Percentiles rank a stretch among this genome's conserved stretches.
Evolutionary conservation across 2,113 vertebrate genomes (phyloP).

Genomic region (Sardina pilchardus): DNA sequence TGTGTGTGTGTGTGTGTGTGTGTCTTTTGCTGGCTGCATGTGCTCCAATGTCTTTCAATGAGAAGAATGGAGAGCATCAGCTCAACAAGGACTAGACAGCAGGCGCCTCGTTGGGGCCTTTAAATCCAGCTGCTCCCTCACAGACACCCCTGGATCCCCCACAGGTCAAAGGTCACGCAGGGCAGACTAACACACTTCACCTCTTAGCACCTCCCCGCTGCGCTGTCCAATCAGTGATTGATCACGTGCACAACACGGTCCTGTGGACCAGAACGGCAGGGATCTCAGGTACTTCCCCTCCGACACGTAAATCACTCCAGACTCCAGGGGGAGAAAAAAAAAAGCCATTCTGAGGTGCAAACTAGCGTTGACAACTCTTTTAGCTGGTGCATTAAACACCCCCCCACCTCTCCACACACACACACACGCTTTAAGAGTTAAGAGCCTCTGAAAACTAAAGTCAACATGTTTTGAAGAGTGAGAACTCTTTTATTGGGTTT

Average conservation of each 20-base stretch:
- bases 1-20: background rate
- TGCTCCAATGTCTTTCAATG: background rate
- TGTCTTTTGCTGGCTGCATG: background rate
- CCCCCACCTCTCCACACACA: too few relatives aligned
- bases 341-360: background rate
- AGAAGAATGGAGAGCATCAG: background rate
- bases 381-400: background rate
- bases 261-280: background rate
- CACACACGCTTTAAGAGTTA: background rate
- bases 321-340: background rate
- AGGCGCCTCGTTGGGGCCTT: background rate
- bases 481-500: background rate
- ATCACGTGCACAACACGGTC: background rate
- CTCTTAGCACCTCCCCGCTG: background rate
- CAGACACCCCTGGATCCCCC: background rate
- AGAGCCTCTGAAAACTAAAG: background rate
- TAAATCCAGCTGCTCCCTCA: conserved; percentile 22
- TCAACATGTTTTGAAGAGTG: conserved; percentile 1
- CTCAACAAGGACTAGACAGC: background rate
- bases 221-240: background rate
- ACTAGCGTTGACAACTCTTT: background rate
- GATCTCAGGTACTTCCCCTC: background rate
- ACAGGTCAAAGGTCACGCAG: conserved; percentile 7
- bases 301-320: background rate
- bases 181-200: conserved; percentile 8